phyloP scores from a whole-genome alignment of 1,140 invertebrate species.

The Drosophila pachea region DNA sequence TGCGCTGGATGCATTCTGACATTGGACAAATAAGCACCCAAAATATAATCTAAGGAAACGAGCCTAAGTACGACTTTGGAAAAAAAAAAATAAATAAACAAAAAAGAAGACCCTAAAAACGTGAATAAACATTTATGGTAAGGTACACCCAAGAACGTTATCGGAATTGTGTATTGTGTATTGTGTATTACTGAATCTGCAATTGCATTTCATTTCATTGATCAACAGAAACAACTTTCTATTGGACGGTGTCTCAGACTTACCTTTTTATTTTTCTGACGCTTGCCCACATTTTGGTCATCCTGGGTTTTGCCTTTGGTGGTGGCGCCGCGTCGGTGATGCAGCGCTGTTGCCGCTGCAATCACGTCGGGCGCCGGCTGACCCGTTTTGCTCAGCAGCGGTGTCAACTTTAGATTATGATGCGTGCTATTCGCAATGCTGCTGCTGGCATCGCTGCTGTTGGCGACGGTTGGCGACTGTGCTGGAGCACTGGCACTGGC shows the following conservation, averaged over 20 bases:
- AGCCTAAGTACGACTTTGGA: no score
- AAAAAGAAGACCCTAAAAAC: no score
- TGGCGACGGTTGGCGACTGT: no score
- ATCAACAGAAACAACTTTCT: no score
- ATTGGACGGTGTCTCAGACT: slow-evolving; percentile 11
- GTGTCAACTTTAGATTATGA: slow-evolving; percentile 38
- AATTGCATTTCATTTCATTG: no score
- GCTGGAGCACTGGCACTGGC: not conserved
- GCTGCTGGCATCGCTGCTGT: not conserved
- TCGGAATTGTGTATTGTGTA: no score
- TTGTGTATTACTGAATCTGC: no score
- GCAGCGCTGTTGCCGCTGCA: slow-evolving; percentile 14
- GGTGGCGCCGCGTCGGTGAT: slow-evolving; percentile 45
- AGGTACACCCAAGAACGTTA: no score
- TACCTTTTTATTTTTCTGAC: slow-evolving; percentile 74
- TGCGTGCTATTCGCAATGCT: slow-evolving; percentile 8
- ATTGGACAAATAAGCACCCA: not conserved
- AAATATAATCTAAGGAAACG: slow-evolving; percentile 1
- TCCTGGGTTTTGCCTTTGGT: slow-evolving; percentile 70
- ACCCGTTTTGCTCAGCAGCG: slow-evolving; percentile 22
- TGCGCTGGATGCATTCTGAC: slow-evolving; percentile 11
- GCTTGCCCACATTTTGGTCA: slow-evolving; percentile 69
- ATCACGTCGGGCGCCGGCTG: slow-evolving; percentile 28
- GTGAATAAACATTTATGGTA: no score
- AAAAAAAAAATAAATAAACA: no score